These are phyloP conservation scores for Tamias sibiricus DNA, from an alignment of 2,113 vertebrate genomes.

Conservation along the genomic window DNA sequence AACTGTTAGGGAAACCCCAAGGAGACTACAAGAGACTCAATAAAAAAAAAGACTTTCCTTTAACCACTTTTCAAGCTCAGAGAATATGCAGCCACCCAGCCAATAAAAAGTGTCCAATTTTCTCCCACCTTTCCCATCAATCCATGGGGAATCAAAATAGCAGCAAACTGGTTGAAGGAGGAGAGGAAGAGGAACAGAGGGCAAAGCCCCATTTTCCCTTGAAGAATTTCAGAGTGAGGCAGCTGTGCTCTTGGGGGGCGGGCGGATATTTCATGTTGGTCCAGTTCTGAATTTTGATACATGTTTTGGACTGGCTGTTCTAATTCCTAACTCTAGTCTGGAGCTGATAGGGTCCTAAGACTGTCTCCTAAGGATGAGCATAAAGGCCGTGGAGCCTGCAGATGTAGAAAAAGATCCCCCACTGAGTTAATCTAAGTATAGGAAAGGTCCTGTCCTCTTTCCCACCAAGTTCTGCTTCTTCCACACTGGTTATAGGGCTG, in stretches of 20 bases:
- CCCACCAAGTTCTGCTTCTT: background rate
- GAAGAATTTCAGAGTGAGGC: background rate
- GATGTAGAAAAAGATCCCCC: background rate
- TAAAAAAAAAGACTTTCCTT: background rate
- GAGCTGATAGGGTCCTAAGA: too few species aligned
- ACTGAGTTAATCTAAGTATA: background rate
- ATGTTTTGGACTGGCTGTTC: background rate
- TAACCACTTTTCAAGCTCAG: background rate
- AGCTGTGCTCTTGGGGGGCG: background rate
- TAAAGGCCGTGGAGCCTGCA: background rate
- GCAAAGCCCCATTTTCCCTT: background rate
- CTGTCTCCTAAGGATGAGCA: background rate
- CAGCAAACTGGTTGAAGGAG: rapidly evolving
- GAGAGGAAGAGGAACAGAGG: background rate
- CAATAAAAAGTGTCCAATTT: background rate
- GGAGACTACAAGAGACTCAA: background rate
- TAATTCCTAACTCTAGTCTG: background rate
- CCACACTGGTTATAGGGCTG: background rate
- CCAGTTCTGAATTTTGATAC: background rate
- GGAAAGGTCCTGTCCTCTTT: background rate
- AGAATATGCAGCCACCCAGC: background rate
- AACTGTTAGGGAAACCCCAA: background rate
- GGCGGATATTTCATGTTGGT: background rate
- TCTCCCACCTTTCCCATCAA: background rate
- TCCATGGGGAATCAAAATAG: background rate